Evolutionary conservation across 2,888 invertebrate genomes (phyloP), one percentile per base, ranked within the genome.

Genomic region (Gibbula magus): DNA sequence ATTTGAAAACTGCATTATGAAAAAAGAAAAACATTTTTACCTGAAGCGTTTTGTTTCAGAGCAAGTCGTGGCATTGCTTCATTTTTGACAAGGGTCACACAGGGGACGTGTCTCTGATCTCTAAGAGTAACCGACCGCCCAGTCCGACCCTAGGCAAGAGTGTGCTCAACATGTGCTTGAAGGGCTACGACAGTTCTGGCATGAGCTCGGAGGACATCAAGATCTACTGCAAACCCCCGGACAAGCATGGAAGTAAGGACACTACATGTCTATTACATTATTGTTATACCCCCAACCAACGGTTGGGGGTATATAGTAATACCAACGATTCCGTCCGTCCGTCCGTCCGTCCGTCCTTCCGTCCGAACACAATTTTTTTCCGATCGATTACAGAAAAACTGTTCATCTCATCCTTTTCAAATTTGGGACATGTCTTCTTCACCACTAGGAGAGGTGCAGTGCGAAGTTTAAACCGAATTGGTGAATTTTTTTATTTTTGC

Each of bases 201-300:
- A 25, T 54, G n/a, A 77, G 77, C 0, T 35, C 35, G 18, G 75
- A 81, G 20, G 67, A 82, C 66, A 83, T 89, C 8, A 82, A 82
- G 54, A 81, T 90, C n/a, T 89, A 86, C 85, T 90, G 89, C 82
- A 78, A 85, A 79, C 86, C 89, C 2, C 89, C 88, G 32, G 84
- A 84, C 7, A 89, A 86, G 80, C 85, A 87, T 51, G 84, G 84
- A 87, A 85, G 89, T 89, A 83, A 51, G 54, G 45, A 10, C 32
- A n/a, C 7, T 0, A 1, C 45, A 29, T 7, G 39, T n/a, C n/a
- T 16, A 4, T 39, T 25, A 1, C 13, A 39, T 0, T 76, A 4
- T 54, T 20, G 3, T 5, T 7, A 35, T 7, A 35, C 7, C 3
- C 35, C 35, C 3, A n/a, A 2, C 18, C 70, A 70, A 32, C 8